phyloP scores from a whole-genome alignment of 1,140 invertebrate genomes.

The Caenorhabditis inopinata region DNA sequence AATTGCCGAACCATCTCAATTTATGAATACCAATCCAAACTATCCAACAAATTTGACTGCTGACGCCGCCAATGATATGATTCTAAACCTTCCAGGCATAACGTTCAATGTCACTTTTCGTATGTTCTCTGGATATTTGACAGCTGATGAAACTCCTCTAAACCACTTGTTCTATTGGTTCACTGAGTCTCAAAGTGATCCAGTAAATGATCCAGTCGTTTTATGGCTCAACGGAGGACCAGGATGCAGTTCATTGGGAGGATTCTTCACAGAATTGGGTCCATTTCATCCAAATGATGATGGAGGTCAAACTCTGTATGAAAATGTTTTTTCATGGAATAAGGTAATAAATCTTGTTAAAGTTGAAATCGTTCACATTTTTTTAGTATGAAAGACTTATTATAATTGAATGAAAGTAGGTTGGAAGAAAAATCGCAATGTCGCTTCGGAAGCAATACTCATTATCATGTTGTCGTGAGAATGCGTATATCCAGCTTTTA shows the following conservation, averaged over 20 bases:
- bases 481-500: no score
- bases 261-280: slow-evolving; percentile 70
- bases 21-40: background rate
- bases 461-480: no score
- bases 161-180: slow-evolving; percentile 61
- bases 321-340: slow-evolving; percentile 69
- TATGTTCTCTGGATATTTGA: slow-evolving; percentile 47
- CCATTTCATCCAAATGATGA: slow-evolving; percentile 66
- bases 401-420: no score
- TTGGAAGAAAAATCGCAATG: no score
- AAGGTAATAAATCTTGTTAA: slow-evolving; percentile 44
- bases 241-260: slow-evolving; percentile 69
- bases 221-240: slow-evolving; percentile 71
- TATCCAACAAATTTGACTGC: background rate
- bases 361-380: no score
- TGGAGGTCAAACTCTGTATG: slow-evolving; percentile 63
- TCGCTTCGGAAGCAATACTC: no score
- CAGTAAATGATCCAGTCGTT: slow-evolving; percentile 68
- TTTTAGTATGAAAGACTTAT: no score
- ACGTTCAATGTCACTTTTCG: slow-evolving; percentile 42
- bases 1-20: background rate
- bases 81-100: slow-evolving; percentile 37
- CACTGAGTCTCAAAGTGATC: slow-evolving; percentile 68
- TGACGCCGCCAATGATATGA: slow-evolving; percentile 19
- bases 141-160: background rate